phyloP scores from a whole-genome alignment of 2,888 invertebrate genomes.

The Subacronicta megacephala region DNA sequence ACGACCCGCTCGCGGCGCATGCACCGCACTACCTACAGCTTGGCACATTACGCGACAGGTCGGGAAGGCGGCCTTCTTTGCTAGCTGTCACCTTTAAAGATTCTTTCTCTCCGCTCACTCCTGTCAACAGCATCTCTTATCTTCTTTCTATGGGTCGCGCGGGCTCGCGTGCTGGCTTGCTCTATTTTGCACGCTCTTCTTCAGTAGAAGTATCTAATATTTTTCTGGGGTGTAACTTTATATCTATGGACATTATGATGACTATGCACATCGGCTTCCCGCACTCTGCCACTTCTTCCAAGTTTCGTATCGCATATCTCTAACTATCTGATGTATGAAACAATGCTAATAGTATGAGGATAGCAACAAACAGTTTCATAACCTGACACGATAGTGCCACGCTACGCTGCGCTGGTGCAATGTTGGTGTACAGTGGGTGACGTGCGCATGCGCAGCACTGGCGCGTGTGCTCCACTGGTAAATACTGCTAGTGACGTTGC shows the following conservation, averaged over 20 bases:
- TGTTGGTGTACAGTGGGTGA: neutral
- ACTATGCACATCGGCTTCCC: conserved; percentile 58
- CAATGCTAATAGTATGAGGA: neutral
- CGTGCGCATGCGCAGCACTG: conserved; percentile 5
- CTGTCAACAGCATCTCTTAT: neutral
- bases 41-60: neutral
- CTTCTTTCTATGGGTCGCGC: neutral
- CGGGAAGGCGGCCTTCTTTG: neutral
- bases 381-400: neutral
- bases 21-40: neutral
- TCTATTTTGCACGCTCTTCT: conserved; percentile 31
- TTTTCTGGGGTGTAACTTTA: conserved; percentile 9
- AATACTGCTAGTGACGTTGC: conserved; percentile 23
- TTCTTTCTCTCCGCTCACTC: neutral
- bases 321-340: conserved; percentile 6
- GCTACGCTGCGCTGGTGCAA: neutral
- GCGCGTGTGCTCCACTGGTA: too few relatives aligned
- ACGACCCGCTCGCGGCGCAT: neutral
- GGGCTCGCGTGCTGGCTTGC: conserved; percentile 2
- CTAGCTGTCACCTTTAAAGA: too few relatives aligned
- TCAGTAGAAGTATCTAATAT: conserved; percentile 11
- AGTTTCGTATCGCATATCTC: conserved; percentile 5
- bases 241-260: conserved; percentile 39
- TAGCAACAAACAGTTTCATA: neutral
- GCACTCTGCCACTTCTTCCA: conserved; percentile 32